Evolutionary conservation across 2,113 vertebrate genomes (phyloP), one percentile per base, ranked within the genome.

Genomic region (Caretta caretta): DNA sequence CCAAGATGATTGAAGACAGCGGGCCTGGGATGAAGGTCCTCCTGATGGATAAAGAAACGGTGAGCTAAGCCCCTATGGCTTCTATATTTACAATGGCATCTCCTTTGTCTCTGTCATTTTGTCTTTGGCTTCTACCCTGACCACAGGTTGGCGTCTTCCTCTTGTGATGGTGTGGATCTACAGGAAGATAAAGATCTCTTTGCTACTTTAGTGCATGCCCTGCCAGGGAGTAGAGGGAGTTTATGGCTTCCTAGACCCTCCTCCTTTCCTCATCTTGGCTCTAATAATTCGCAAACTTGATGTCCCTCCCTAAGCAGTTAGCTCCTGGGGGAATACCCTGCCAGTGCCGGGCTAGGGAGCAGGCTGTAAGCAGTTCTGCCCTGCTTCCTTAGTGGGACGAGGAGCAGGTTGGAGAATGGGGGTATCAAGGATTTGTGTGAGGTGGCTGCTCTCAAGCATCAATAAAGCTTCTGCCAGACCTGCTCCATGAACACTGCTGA

Each of bases 21-120:
- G 99, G 99, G 4, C 98, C 99, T 3, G 99, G 99, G 9, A 99
- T 99, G 99, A 99, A 99, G 96, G 99, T 99, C 5, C 98, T 99
- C 91, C 98, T 99, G 78, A 99, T 99, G 99, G 99, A 99, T 96
- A 98, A 98, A 84, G 99, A 99, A 97, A 99, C 99, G 98, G 99
- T 99, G 97, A 98, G 98, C 78, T 83, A 2, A 48, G 78, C 65
- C n/a, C 1, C 65, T 72, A 3, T 38, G 17, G 65, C 35, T n/a
- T 72, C n/a, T 38, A n/a, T 38, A 72, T 72, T 65, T 65, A 65
- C 62, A 38, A 72, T 59, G 20, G 29, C 51, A 42, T 78, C 56
- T 31, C 20, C 50, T 42, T 4, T 10, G 3, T 50, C 75, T 72
- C 46, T 53, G 38, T 29, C 31, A 35, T 65, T 65, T 20, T 8